Percentiles rank a stretch among this genome's conserved stretches.
Conservation (phyloP, 2,797 vertebrate genomes). For the Agapornis canus region DNA sequence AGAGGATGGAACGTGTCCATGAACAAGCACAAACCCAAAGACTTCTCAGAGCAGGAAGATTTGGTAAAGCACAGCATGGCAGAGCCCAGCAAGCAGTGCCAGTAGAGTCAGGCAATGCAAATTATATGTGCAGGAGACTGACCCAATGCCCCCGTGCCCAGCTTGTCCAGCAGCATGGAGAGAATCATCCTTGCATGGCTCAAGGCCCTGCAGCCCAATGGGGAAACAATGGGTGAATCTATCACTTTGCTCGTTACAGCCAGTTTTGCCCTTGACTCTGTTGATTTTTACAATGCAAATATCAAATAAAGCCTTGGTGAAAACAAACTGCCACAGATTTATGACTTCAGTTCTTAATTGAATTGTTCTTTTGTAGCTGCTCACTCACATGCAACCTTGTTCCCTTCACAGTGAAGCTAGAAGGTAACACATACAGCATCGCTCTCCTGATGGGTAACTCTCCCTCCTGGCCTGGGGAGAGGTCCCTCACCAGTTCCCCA, state of each 20-base stretch:
- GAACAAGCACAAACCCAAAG: neutral
- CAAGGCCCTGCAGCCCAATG: neutral
- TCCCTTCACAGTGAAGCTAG: neutral
- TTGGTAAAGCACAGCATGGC: neutral
- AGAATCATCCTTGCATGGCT: rapidly evolving
- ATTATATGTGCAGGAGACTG: neutral
- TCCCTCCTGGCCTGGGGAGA: neutral
- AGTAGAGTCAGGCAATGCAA: neutral
- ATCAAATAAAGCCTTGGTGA: neutral
- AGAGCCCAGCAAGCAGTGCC: neutral
- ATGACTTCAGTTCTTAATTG: constrained; percentile 27
- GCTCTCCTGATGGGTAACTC: neutral
- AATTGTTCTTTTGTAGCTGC: constrained; percentile 49
- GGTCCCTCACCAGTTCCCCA: neutral
- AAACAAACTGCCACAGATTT: constrained; percentile 46
- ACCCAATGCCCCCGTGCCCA: rapidly evolving
- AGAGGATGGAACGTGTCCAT: neutral
- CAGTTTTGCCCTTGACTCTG: constrained; percentile 15
- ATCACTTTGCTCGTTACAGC: neutral
- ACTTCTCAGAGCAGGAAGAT: neutral
- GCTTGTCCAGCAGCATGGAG: rapidly evolving
- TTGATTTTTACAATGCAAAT: constrained; percentile 8
- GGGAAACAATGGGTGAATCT: neutral
- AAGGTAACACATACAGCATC: neutral
- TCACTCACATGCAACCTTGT: neutral